Evolutionary conservation across 2,113 vertebrate genomes (phyloP).

Genomic region (Corydoras maculifer): DNA sequence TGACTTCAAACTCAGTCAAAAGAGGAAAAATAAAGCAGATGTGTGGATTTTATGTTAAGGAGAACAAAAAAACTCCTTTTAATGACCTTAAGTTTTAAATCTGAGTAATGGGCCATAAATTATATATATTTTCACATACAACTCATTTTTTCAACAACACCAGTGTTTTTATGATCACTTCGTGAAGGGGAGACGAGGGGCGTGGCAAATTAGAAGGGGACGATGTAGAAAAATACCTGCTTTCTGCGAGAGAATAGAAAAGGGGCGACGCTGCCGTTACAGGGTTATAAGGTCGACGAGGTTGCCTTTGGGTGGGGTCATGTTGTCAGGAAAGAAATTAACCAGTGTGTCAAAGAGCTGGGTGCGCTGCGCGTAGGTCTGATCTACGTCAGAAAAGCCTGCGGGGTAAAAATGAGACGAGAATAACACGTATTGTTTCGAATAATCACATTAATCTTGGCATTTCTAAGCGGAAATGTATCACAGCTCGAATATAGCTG

Average conservation of each 20-base stretch:
- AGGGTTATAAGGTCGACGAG: slow-evolving; percentile 96
- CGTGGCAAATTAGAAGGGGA: slow-evolving; percentile 22
- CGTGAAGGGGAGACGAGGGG: slow-evolving; percentile 10
- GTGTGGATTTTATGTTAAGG: slow-evolving; percentile 7
- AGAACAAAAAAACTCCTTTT: slow-evolving; percentile 13
- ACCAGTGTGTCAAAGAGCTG: slow-evolving; percentile 96
- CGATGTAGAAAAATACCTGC: slow-evolving; percentile 45
- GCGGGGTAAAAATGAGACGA: slow-evolving; percentile 38
- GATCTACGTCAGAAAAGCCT: slow-evolving; percentile 96
- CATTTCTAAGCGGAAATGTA: not conserved
- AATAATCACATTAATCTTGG: not conserved
- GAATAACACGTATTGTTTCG: not conserved
- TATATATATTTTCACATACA: not conserved
- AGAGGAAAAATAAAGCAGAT: slow-evolving; percentile 17
- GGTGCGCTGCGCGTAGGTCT: slow-evolving; percentile 93
- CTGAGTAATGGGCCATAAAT: slow-evolving; percentile 3
- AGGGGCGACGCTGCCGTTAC: slow-evolving; percentile 57
- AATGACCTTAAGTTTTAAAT: slow-evolving; percentile 1
- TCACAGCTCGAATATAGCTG: not conserved
- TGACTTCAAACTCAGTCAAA: not conserved
- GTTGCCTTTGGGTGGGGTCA: slow-evolving; percentile 98
- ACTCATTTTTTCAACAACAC: slow-evolving; percentile 17
- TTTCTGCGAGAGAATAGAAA: slow-evolving; percentile 5
- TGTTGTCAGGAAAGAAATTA: slow-evolving; percentile 98
- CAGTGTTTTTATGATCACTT: slow-evolving; percentile 13